These are phyloP conservation scores for Rhagium mordax DNA, from an alignment of 2,888 invertebrate genomes.

Conservation along the genomic window DNA sequence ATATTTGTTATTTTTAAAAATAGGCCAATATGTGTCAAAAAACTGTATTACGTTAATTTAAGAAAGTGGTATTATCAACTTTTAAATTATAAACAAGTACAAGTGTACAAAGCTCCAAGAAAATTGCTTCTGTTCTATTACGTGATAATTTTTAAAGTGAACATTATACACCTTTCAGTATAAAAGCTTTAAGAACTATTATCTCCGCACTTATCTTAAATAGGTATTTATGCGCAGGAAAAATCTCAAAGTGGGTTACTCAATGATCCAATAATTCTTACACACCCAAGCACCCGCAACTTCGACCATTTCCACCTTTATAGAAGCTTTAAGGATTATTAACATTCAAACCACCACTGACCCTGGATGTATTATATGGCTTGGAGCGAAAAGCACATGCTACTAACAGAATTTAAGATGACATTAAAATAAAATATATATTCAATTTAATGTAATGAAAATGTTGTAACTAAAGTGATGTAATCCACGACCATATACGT, in stretches of 20 bases:
- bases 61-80: too few relatives aligned
- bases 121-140: too few relatives aligned
- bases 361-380: background rate
- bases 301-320: background rate
- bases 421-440: constrained; percentile 26
- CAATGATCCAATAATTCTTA: background rate
- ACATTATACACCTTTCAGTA: too few relatives aligned
- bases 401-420: constrained; percentile 7
- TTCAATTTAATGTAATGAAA: constrained; percentile 26
- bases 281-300: background rate
- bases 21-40: too few relatives aligned
- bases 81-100: too few relatives aligned
- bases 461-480: constrained; percentile 21
- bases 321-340: background rate
- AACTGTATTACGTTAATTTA: too few relatives aligned
- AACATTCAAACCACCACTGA: background rate
- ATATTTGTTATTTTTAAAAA: too few relatives aligned
- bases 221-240: background rate
- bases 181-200: too few relatives aligned
- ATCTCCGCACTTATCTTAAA: background rate
- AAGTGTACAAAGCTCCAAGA: too few relatives aligned
- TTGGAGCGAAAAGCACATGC: background rate
- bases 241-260: background rate
- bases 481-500: constrained; percentile 28
- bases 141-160: too few relatives aligned